phyloP scores from a whole-genome alignment of 2,888 invertebrate genomes.

The Lasioglossum figueresi region DNA sequence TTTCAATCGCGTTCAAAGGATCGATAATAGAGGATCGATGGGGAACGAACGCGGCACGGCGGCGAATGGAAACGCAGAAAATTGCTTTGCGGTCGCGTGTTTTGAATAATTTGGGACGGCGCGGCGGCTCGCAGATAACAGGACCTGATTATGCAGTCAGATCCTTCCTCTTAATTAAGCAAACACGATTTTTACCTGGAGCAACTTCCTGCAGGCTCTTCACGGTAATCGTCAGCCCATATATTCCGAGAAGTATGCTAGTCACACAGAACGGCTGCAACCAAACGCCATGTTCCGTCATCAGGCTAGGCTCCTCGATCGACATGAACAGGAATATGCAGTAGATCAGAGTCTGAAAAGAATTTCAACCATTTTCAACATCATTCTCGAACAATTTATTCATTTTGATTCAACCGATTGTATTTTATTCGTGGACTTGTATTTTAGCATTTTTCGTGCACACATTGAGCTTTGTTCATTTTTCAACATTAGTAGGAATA shows the following conservation, averaged over 20 bases:
- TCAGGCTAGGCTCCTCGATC: slow-evolving; percentile 74
- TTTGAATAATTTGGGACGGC: slow-evolving; percentile 28
- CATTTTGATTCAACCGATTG: no score
- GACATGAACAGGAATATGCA: slow-evolving; percentile 76
- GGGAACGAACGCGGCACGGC: background rate
- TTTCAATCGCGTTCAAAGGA: background rate
- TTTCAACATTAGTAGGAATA: no score
- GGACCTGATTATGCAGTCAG: slow-evolving; percentile 27
- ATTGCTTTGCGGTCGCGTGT: slow-evolving; percentile 23
- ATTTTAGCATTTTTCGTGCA: no score
- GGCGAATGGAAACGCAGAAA: slow-evolving; percentile 24
- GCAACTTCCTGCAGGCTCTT: slow-evolving; percentile 84
- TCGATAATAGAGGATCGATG: background rate
- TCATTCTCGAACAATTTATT: no score
- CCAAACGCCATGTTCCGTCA: slow-evolving; percentile 83
- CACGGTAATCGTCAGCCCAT: slow-evolving; percentile 89
- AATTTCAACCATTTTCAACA: background rate
- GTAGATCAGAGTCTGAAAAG: slow-evolving; percentile 75
- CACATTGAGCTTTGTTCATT: no score
- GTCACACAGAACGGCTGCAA: slow-evolving; percentile 88
- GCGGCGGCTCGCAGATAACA: slow-evolving; percentile 24
- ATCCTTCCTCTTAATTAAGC: slow-evolving; percentile 43
- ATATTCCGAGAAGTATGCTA: slow-evolving; percentile 89
- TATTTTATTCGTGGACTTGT: no score
- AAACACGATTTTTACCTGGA: slow-evolving; percentile 75